Evolutionary conservation across 2,113 vertebrate species (phyloP).

Genomic region (Turdus rufiventris): DNA sequence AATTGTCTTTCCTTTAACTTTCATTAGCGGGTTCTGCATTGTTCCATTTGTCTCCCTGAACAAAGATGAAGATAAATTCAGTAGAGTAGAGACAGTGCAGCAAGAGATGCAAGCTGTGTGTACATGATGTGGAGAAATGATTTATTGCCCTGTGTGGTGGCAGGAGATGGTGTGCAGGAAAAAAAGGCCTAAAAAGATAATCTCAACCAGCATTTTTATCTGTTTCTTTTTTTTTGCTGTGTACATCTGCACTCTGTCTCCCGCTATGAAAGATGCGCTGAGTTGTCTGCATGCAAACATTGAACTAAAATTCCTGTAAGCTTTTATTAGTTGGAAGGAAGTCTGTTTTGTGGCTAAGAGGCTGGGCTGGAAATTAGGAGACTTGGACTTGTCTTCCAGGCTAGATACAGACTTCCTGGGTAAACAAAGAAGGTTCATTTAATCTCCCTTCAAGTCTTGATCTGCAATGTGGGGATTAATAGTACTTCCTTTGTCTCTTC

Average conservation of each 20-base stretch:
- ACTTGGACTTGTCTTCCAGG: not conserved
- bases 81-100: not conserved
- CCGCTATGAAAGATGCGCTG: not conserved
- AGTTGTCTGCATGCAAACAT: not conserved
- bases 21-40: not conserved
- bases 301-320: not conserved
- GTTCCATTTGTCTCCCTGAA: not conserved
- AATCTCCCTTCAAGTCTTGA: not conserved
- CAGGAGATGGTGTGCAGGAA: not conserved
- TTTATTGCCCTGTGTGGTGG: not conserved
- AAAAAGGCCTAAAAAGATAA: not conserved
- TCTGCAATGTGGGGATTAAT: not conserved
- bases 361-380: not conserved
- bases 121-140: not conserved
- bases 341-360: not conserved
- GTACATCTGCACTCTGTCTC: not conserved
- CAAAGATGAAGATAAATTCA: not conserved
- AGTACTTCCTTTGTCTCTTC: slow-evolving; percentile 1
- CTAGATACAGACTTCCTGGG: not conserved
- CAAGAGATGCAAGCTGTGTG: not conserved
- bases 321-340: slow-evolving; percentile 3
- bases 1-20: not conserved
- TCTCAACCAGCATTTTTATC: not conserved
- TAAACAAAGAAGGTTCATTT: not conserved
- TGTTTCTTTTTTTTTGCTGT: not conserved